Percentiles rank a stretch among this genome's conserved stretches.
phyloP scores from a whole-genome alignment of 1,140 invertebrate species.

The Drosophila novamexicana region DNA sequence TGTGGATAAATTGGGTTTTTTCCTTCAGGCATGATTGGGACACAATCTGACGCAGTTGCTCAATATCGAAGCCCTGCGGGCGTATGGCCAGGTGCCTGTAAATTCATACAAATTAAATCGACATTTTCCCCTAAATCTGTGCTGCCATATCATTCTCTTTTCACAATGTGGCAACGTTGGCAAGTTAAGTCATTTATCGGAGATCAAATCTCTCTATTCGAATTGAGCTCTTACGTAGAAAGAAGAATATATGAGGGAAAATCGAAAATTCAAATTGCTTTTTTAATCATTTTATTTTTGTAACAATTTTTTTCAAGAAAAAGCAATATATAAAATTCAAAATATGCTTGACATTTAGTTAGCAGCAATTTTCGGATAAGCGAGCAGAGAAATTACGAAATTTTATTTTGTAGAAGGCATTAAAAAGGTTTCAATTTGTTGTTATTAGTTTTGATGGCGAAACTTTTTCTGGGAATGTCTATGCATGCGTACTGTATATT shows the following conservation, averaged over 20 bases:
- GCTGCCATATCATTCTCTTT: neutral
- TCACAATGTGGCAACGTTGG: neutral
- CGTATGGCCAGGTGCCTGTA: slow-evolving; percentile 36
- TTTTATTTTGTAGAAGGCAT: too few relatives aligned
- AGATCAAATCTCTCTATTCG: neutral
- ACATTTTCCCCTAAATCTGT: neutral
- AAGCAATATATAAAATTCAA: too few relatives aligned
- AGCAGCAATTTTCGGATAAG: too few relatives aligned
- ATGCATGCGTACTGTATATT: neutral
- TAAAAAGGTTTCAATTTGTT: too few relatives aligned
- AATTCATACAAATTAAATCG: neutral
- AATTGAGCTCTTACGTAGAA: too few relatives aligned
- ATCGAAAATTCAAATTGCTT: too few relatives aligned
- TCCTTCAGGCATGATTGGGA: slow-evolving; percentile 40
- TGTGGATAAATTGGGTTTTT: slow-evolving; percentile 43
- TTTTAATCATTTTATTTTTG: too few relatives aligned
- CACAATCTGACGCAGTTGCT: slow-evolving; percentile 47
- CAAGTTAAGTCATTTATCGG: neutral
- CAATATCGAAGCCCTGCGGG: slow-evolving; percentile 57
- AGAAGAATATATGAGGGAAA: too few relatives aligned
- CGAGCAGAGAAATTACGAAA: too few relatives aligned
- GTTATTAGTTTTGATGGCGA: too few relatives aligned
- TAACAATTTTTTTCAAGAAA: too few relatives aligned
- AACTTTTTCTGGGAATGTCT: neutral
- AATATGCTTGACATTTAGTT: too few relatives aligned